phyloP scores from a whole-genome alignment of 2,797 vertebrate genomes.

The Microctenopoma steveboyesi region DNA sequence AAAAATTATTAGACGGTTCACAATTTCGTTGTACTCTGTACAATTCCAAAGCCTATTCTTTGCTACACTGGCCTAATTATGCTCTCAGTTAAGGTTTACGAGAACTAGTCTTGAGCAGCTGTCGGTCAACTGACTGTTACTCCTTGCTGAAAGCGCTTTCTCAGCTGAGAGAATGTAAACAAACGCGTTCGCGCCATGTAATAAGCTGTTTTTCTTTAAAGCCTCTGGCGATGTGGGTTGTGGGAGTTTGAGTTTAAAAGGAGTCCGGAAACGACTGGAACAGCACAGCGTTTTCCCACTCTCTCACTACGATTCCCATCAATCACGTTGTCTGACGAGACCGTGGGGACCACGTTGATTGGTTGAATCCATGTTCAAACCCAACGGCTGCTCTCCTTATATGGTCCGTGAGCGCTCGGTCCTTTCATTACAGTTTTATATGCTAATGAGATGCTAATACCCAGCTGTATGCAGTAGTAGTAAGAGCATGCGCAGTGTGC shows the following conservation, averaged over 20 bases:
- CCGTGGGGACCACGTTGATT: slow-evolving; percentile 57
- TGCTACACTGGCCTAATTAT: not conserved
- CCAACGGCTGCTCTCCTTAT: slow-evolving; percentile 77
- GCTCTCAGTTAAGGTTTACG: not conserved
- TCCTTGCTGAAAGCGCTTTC: slow-evolving; percentile 4
- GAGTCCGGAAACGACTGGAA: not conserved
- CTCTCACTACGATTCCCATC: slow-evolving; percentile 70
- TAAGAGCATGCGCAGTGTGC: slow-evolving; percentile 85
- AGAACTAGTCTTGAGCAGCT: not conserved
- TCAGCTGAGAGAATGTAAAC: slow-evolving; percentile 76
- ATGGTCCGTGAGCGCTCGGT: slow-evolving; percentile 66
- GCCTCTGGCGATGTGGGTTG: slow-evolving; percentile 21
- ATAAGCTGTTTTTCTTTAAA: slow-evolving; percentile 56
- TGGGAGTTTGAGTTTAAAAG: slow-evolving; percentile 67
- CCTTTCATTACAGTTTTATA: slow-evolving; percentile 79
- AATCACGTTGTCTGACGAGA: slow-evolving; percentile 53
- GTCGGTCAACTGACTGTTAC: not conserved
- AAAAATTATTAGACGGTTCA: no score
- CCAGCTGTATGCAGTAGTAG: slow-evolving; percentile 83
- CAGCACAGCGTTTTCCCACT: not conserved
- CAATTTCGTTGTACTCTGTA: no score
- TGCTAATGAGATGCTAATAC: slow-evolving; percentile 79
- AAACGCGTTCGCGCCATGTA: slow-evolving; percentile 81
- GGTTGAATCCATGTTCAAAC: slow-evolving; percentile 78
- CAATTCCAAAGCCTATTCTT: no score